Evolutionary conservation across 2,113 vertebrate genomes (phyloP).

Genomic region (Epinephelus cyanopodus): DNA sequence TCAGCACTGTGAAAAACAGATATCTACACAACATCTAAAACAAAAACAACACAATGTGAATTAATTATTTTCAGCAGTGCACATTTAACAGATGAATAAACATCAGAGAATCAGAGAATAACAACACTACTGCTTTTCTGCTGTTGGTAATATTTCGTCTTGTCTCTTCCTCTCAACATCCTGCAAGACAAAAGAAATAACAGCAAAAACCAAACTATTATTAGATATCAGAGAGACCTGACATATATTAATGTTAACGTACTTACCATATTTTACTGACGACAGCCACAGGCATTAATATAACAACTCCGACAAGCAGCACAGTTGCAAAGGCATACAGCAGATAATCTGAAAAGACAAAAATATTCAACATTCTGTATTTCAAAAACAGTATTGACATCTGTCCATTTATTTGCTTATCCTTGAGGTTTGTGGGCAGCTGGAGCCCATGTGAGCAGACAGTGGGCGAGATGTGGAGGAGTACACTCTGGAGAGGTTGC

Average conservation of each 20-base stretch:
- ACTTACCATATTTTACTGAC: constrained; percentile 87
- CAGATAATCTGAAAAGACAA: constrained; percentile 84
- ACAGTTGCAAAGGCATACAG: constrained; percentile 80
- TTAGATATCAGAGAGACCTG: neutral
- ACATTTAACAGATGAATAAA: constrained; percentile 11
- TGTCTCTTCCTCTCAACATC: constrained; percentile 79
- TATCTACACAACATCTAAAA: neutral
- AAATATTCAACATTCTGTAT: constrained; percentile 7
- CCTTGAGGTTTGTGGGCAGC: neutral
- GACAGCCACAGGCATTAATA: constrained; percentile 83
- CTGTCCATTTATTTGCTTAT: neutral
- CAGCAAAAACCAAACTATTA: neutral
- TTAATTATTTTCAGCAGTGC: neutral
- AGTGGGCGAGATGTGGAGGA: too few species aligned
- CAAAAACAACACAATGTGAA: neutral
- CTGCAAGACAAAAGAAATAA: constrained; percentile 68
- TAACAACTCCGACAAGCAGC: constrained; percentile 81
- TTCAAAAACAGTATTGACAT: neutral
- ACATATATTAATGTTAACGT: neutral
- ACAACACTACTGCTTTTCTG: constrained; percentile 61
- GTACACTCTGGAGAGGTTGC: too few species aligned
- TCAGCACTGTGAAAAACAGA: neutral
- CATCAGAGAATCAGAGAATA: constrained; percentile 56
- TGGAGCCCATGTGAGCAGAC: too few species aligned
- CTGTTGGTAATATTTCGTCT: constrained; percentile 78